Conservation (phyloP, 2,888 invertebrate species). For the Acanthoscelides obtectus region DNA sequence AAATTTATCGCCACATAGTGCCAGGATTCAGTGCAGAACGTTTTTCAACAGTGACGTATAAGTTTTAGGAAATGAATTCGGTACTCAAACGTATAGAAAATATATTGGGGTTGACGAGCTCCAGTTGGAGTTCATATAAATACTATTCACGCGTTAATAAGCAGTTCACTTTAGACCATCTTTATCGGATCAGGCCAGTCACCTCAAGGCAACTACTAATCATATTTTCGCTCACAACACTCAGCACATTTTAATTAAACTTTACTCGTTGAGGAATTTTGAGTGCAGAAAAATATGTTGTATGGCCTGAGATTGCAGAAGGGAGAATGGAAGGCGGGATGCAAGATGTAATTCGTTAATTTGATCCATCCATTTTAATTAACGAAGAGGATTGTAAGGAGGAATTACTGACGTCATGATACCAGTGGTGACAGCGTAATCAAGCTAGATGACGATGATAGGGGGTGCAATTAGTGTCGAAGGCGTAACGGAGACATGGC, state of each 20-base stretch:
- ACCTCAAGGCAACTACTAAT: background rate
- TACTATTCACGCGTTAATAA: no score
- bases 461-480: background rate
- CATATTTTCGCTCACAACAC: background rate
- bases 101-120: no score
- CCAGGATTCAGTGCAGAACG: no score
- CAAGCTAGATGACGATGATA: slow-evolving; percentile 1
- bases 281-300: background rate
- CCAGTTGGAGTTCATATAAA: no score
- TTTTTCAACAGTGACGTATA: no score
- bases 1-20: no score
- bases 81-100: no score
- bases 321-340: background rate
- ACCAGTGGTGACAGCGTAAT: background rate
- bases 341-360: background rate
- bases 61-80: no score
- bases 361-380: background rate
- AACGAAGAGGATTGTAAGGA: background rate
- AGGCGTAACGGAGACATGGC: background rate
- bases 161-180: no score
- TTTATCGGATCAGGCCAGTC: no score
- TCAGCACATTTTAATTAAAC: background rate
- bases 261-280: background rate
- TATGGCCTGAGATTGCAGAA: background rate
- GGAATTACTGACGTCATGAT: background rate